Percentiles rank a stretch among this genome's conserved stretches.
Evolutionary conservation across 2,113 vertebrate species (phyloP).

Genomic region (Cromileptes altivelis): DNA sequence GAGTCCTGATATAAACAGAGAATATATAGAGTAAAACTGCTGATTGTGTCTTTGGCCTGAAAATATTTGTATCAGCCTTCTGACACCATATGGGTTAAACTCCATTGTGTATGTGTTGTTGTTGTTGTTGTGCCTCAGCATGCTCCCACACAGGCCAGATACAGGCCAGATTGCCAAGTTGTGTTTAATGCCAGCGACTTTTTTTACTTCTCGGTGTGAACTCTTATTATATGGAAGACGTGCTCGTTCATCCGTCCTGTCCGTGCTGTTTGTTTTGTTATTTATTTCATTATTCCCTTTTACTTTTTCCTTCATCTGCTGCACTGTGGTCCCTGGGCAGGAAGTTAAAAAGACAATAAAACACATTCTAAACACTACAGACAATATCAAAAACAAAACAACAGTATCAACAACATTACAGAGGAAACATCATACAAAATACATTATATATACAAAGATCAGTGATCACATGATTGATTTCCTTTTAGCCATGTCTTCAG

Average conservation of each 20-base stretch:
- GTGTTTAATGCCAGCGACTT: conserved; percentile 52
- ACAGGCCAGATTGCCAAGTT: conserved; percentile 48
- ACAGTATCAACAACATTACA: too few species aligned
- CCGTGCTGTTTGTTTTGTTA: not conserved
- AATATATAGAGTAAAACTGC: not conserved
- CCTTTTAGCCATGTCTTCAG: too few species aligned
- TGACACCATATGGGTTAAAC: conserved; percentile 45
- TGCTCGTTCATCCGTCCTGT: not conserved
- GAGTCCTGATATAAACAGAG: not conserved
- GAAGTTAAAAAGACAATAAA: too few species aligned
- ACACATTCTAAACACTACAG: too few species aligned
- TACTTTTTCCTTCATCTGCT: not conserved
- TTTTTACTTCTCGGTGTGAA: conserved; percentile 38
- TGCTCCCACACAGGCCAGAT: conserved; percentile 50
- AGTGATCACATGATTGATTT: too few species aligned
- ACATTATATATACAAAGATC: too few species aligned
- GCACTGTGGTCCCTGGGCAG: not conserved
- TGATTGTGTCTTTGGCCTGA: conserved; percentile 29
- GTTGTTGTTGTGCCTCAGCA: conserved; percentile 52
- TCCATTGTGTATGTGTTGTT: conserved; percentile 59
- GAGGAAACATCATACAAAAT: too few species aligned
- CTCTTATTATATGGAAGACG: conserved; percentile 10
- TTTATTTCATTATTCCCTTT: not conserved
- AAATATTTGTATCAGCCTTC: conserved; percentile 23
- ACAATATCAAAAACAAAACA: too few species aligned